Evolutionary conservation across 2,888 invertebrate genomes (phyloP).

Genomic region (Drosophila nr. perissopoda): DNA sequence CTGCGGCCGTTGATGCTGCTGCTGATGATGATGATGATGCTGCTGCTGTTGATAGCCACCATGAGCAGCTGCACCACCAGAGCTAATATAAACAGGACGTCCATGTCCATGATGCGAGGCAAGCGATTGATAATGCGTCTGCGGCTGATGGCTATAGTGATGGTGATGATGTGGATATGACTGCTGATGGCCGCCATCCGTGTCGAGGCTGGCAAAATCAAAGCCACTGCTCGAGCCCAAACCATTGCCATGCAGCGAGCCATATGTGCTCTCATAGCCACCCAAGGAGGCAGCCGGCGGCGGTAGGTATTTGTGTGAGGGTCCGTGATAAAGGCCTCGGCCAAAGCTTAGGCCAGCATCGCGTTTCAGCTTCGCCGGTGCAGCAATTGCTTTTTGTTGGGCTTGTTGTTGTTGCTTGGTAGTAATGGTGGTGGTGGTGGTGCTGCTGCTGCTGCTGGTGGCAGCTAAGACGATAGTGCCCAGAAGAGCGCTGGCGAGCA

Average conservation of each 20-base stretch:
- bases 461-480: slow-evolving; percentile 11
- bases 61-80: slow-evolving; percentile 10
- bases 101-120: slow-evolving; percentile 46
- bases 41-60: slow-evolving; percentile 36
- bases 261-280: slow-evolving; percentile 41
- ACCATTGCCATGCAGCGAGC: slow-evolving; percentile 46
- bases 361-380: slow-evolving; percentile 66
- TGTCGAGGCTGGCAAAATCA: slow-evolving; percentile 51
- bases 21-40: slow-evolving; percentile 22
- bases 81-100: slow-evolving; percentile 44
- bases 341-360: slow-evolving; percentile 72
- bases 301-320: slow-evolving; percentile 80
- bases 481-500: slow-evolving; percentile 38
- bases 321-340: slow-evolving; percentile 71
- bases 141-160: slow-evolving; percentile 28
- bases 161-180: slow-evolving; percentile 25
- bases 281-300: slow-evolving; percentile 42
- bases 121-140: slow-evolving; percentile 18
- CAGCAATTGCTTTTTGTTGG: background rate
- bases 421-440: slow-evolving; percentile 13
- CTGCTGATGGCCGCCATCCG: slow-evolving; percentile 30
- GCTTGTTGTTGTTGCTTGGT: slow-evolving; percentile 22
- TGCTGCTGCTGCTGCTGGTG: slow-evolving; percentile 9
- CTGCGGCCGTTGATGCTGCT: slow-evolving; percentile 44
- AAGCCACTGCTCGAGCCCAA: slow-evolving; percentile 50